phyloP scores from a whole-genome alignment of 2,888 invertebrate species.

The Hartigia nigra region DNA sequence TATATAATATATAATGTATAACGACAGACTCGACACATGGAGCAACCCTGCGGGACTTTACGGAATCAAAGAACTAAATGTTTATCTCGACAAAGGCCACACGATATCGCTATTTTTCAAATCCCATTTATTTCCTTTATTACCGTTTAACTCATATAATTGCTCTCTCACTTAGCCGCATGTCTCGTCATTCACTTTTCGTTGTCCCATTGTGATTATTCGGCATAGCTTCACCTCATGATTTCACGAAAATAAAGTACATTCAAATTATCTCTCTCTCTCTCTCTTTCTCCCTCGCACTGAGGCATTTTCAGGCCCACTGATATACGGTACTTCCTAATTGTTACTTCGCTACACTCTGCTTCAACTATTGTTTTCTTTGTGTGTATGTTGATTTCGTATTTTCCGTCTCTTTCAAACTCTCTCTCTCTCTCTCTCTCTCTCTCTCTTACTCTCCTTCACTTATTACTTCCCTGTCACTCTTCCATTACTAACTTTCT shows the following conservation, averaged over 20 bases:
- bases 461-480: neutral
- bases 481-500: neutral
- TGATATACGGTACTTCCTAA: neutral
- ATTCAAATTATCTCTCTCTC: neutral
- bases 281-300: no score
- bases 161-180: slow-evolving; percentile 4
- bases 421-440: slow-evolving; percentile 12
- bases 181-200: slow-evolving; percentile 13
- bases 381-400: neutral
- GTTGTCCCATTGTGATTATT: slow-evolving; percentile 3
- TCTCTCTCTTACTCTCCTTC: slow-evolving; percentile 10
- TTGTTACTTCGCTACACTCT: neutral
- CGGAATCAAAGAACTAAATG: neutral
- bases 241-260: neutral
- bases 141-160: neutral
- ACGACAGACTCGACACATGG: neutral
- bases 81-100: neutral
- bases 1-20: neutral
- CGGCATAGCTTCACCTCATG: neutral
- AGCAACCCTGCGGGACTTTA: neutral
- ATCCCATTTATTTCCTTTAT: neutral
- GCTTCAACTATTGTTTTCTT: neutral
- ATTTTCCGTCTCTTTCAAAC: slow-evolving; percentile 7
- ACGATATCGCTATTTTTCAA: neutral
- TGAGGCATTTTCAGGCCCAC: neutral